phyloP scores from a whole-genome alignment of 2,113 vertebrate genomes.

The Sterna hirundo region DNA sequence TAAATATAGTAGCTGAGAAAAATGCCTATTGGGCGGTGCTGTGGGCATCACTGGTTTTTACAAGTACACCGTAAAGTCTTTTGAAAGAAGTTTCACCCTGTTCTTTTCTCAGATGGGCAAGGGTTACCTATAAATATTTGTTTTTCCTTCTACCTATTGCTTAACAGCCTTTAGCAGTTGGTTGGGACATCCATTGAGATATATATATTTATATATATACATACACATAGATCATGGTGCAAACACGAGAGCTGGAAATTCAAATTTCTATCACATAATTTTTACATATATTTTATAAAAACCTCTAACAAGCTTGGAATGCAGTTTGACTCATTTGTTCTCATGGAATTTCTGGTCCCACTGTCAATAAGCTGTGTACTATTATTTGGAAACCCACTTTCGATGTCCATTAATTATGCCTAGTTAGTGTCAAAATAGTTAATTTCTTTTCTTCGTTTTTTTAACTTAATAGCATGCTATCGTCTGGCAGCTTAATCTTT shows the following conservation, averaged over 20 bases:
- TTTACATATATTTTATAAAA: not conserved
- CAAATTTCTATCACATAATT: not conserved
- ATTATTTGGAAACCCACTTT: not conserved
- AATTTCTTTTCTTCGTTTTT: not conserved
- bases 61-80: not conserved
- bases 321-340: not conserved
- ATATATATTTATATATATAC: rapidly evolving
- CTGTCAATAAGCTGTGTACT: not conserved
- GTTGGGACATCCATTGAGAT: not conserved
- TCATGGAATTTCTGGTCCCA: not conserved
- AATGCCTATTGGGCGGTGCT: not conserved
- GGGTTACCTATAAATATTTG: not conserved
- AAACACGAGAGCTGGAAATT: not conserved
- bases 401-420: conserved; percentile 32
- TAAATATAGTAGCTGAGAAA: not conserved
- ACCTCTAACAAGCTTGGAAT: not conserved
- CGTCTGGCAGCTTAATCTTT: conserved; percentile 35
- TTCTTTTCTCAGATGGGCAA: not conserved
- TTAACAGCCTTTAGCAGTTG: not conserved
- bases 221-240: not conserved
- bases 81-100: not conserved
- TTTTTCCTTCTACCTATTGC: not conserved
- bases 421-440: conserved; percentile 54
- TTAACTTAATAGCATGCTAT: not conserved
- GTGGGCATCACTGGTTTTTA: not conserved